Evolutionary conservation across 92 coral and sea anemone species (phyloP), one percentile per base, ranked within the genome.

Genomic region (Anthopleura xanthogrammica): DNA sequence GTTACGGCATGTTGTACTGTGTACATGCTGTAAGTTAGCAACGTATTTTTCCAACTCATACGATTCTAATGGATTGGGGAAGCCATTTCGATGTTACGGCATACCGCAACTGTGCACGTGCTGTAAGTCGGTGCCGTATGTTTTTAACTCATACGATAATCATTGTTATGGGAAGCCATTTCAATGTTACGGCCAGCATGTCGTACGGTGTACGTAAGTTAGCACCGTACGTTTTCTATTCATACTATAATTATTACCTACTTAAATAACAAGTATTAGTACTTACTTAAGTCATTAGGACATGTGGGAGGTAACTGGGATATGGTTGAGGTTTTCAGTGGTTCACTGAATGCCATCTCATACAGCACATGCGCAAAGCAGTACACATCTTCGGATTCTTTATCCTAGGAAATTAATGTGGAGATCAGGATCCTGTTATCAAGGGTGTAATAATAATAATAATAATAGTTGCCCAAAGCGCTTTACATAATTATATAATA

Each of bases 311-410:
- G 99, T 41, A 95, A 84, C 50, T 96, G 93, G 42, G 93, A 88
- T 11, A 92, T 52, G 7, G 90, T 89, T 20, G 96, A 88, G 75
- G 90, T 87, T 11, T 91, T 95, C 43, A 96, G 57, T 16, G 92
- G 87, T 73, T 96, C 95, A 48, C 98, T 93, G 72, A 93, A 94
- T 36, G 95, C 87, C 99, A 96, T 96, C 87, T 96, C 99, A 60
- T 94, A 96, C 76, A 96, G 77, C 58, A 96, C 92, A 76, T 94
- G 99, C 16, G 94, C 99, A 89, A 96, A 96, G 78, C 98, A 86
- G 57, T 96, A 96, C n/a, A 96, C 99, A 86, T 96, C 99, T 79
- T 92, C 94, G 16, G 98, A 79, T 65, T 96, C 97, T 64, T 87
- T 84, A 66, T 90, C 94, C 99, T 93, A 46, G 6, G 60, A 42